Conservation (phyloP, 2,113 vertebrate genomes). For the Sphaerodactylus townsendi region DNA sequence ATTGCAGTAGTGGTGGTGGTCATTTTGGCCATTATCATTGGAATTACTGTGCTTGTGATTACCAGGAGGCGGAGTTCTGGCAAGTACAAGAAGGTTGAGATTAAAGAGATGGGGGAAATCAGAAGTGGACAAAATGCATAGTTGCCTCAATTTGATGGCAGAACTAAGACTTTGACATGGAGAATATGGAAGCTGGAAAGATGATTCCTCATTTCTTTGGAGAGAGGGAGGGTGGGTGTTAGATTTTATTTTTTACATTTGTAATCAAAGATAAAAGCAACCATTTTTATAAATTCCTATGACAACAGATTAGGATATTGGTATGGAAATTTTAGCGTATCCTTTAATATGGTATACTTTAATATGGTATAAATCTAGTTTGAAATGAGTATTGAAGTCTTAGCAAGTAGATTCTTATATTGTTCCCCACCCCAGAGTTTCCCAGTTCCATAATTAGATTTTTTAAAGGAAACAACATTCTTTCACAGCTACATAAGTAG, state of each 20-base stretch:
- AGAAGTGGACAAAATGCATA: constrained; percentile 51
- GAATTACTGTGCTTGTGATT: constrained; percentile 77
- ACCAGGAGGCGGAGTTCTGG: constrained; percentile 55
- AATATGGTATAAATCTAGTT: not conserved
- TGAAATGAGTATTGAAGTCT: constrained; percentile 20
- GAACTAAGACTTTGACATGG: not conserved
- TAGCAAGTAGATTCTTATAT: not conserved
- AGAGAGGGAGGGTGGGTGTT: not conserved
- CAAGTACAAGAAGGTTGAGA: constrained; percentile 77
- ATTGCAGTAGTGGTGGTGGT: constrained; percentile 83
- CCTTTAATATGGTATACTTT: not conserved
- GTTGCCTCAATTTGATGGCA: constrained; percentile 13
- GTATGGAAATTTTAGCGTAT: not conserved
- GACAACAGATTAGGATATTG: constrained; percentile 8
- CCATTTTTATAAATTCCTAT: not conserved
- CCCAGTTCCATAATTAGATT: not conserved
- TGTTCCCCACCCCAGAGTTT: not conserved
- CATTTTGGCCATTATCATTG: constrained; percentile 67
- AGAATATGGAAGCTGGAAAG: not conserved
- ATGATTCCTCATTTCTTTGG: rapidly evolving
- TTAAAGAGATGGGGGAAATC: constrained; percentile 79
- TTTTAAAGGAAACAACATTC: constrained; percentile 17
- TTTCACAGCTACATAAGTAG: not conserved
- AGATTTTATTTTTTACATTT: not conserved
- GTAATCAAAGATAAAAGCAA: not conserved